Evolutionary conservation across 2,797 vertebrate genomes (phyloP).

Genomic region (Myotis myotis): DNA sequence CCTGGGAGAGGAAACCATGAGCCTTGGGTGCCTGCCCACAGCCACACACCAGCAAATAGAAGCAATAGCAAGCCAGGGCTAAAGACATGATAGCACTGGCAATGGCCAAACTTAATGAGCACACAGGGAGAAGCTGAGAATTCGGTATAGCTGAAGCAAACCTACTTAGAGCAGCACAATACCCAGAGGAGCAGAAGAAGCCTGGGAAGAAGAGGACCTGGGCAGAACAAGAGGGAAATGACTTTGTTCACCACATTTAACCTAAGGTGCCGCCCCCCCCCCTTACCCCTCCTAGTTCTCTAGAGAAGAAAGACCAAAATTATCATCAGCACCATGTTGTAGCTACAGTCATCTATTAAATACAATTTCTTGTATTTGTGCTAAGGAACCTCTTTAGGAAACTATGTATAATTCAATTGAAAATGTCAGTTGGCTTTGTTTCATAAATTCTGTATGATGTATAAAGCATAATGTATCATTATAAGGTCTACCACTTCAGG

Average conservation of each 20-base stretch:
- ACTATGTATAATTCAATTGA: neutral
- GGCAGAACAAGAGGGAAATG: neutral
- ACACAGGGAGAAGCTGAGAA: neutral
- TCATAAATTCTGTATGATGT: neutral
- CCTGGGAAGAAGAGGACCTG: neutral
- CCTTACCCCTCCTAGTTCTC: neutral
- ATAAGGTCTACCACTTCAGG: neutral
- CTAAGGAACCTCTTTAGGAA: neutral
- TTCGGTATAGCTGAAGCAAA: neutral
- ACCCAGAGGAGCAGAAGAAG: neutral
- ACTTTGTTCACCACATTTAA: neutral
- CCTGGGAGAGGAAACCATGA: neutral
- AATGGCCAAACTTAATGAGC: neutral
- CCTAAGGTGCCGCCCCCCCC: neutral
- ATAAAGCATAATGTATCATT: neutral
- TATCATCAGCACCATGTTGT: neutral
- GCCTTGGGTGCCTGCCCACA: neutral
- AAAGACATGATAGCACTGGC: neutral
- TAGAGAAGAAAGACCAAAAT: neutral
- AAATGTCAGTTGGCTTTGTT: neutral
- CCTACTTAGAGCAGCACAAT: neutral
- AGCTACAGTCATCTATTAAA: neutral
- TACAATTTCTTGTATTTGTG: neutral
- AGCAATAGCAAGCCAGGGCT: neutral
- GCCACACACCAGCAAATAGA: neutral